Evolutionary conservation across 2,797 vertebrate genomes (phyloP).

Genomic region (Parotocinclus haroldoi): DNA sequence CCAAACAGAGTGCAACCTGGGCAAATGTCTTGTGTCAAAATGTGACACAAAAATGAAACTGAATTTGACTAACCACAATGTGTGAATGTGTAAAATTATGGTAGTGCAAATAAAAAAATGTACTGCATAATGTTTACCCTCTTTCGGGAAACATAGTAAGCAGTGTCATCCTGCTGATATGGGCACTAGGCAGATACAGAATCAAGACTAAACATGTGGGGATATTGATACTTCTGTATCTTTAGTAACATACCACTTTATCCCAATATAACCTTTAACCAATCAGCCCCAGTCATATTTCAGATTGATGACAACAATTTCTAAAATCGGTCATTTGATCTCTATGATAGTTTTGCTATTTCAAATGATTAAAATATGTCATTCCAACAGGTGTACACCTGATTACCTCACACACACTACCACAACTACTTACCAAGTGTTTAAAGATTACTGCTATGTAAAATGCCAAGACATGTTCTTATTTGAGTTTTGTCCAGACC

Average conservation of each 20-base stretch:
- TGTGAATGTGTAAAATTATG: too few relatives aligned
- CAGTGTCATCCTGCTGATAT: conserved; percentile 46
- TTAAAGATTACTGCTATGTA: conserved; percentile 22
- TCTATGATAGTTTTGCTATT: conserved; percentile 6
- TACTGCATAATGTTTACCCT: too few relatives aligned
- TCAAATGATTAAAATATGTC: background rate
- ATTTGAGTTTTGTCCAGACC: conserved; percentile 42
- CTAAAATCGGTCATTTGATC: background rate
- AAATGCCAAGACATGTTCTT: conserved; percentile 27
- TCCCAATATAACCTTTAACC: conserved; percentile 52
- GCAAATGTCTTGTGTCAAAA: too few relatives aligned
- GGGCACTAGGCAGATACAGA: conserved; percentile 44
- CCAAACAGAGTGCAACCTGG: too few relatives aligned
- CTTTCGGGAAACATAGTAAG: conserved; percentile 44
- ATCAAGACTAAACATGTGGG: conserved; percentile 52
- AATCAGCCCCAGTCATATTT: conserved; percentile 47
- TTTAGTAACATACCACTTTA: conserved; percentile 48
- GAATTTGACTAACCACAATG: too few relatives aligned
- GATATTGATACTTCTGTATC: conserved; percentile 55
- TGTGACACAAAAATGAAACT: too few relatives aligned
- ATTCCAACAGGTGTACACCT: too few relatives aligned
- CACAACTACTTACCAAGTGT: conserved; percentile 21
- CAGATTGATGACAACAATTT: conserved; percentile 3
- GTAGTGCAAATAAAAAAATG: too few relatives aligned
- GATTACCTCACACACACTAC: too few relatives aligned